phyloP scores from a whole-genome alignment of 1,140 invertebrate genomes.

The Penaeus vannamei region DNA sequence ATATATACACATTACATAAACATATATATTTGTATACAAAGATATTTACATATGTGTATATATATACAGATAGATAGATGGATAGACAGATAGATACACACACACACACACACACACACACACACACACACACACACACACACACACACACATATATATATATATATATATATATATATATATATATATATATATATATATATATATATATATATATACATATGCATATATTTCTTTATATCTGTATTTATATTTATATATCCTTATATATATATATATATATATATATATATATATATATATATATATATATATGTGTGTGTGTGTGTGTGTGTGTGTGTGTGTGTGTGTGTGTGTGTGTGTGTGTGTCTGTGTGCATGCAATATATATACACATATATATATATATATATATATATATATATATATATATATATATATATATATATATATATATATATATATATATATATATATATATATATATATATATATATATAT shows the following conservation, averaged over 20 bases:
- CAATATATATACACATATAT: no score
- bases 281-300: no score
- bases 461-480: constrained; percentile 22
- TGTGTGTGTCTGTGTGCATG: no score
- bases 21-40: constrained; percentile 10
- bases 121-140: not conserved
- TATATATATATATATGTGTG: no score
- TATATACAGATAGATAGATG: no score
- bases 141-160: not conserved
- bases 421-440: constrained; percentile 22
- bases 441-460: constrained; percentile 12
- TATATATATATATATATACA: constrained; percentile 19
- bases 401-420: constrained; percentile 18
- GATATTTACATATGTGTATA: not conserved
- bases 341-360: no score
- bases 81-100: no score
- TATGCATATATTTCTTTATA: constrained; percentile 4
- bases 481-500: constrained; percentile 22
- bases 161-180: not conserved
- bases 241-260: no score
- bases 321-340: no score
- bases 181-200: constrained; percentile 22
- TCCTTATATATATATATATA: constrained; percentile 13
- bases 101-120: not conserved
- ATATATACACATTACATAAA: not conserved